Evolutionary conservation across 2,888 invertebrate species (phyloP).

Genomic region (Archips crataeganus): DNA sequence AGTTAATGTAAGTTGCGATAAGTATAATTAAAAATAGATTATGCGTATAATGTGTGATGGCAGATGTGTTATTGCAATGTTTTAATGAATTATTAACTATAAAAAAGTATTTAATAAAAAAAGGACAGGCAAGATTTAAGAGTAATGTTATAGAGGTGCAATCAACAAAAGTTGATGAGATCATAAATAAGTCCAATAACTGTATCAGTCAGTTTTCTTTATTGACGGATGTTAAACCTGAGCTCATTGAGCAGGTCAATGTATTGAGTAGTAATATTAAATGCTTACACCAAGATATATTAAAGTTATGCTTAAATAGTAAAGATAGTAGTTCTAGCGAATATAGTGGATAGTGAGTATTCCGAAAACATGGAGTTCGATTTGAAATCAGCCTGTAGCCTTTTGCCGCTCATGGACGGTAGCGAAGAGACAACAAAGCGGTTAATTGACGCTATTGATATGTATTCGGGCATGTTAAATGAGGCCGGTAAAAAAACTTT

Average conservation of each 20-base stretch:
- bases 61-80: background rate
- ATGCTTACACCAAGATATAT: background rate
- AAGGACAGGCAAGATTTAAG: background rate
- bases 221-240: background rate
- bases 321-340: background rate
- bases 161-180: background rate
- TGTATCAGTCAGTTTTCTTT: background rate
- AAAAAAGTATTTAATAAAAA: background rate
- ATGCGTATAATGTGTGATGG: no score
- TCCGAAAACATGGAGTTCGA: background rate
- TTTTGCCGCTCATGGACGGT: background rate
- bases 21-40: no score
- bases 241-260: background rate
- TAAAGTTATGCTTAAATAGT: background rate
- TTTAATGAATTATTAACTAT: background rate
- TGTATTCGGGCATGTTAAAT: background rate
- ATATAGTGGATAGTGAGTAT: background rate
- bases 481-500: conserved; percentile 2
- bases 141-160: background rate
- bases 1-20: no score
- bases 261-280: background rate
- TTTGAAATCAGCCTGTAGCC: background rate
- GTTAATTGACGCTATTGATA: background rate
- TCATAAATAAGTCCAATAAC: background rate
- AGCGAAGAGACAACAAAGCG: background rate